These are phyloP conservation scores for Galendromus occidentalis DNA, from an alignment of 1,140 invertebrate genomes.

Conservation along the genomic window DNA sequence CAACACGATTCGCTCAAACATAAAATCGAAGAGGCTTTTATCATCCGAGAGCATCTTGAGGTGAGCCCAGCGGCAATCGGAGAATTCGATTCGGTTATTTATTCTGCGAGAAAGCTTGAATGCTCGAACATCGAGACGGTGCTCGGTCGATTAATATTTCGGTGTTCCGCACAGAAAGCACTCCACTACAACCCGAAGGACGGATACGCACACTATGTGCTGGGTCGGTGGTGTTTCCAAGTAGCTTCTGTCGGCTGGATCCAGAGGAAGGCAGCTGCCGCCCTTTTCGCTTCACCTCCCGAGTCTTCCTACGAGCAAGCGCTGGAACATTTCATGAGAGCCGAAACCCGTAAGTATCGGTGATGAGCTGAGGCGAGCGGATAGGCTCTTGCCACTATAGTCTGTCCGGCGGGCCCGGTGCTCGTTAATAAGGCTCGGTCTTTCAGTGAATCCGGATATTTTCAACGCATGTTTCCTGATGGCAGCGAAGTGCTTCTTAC, in stretches of 20 bases:
- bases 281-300: conserved; percentile 45
- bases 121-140: too few species aligned
- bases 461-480: neutral
- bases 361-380: neutral
- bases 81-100: neutral
- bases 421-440: neutral
- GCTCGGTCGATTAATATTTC: too few species aligned
- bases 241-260: conserved; percentile 40
- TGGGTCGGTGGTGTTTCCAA: neutral
- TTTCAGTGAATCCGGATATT: neutral
- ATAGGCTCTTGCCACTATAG: neutral
- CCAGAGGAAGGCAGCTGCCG: conserved; percentile 46
- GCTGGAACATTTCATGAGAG: conserved; percentile 40
- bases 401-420: neutral
- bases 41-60: neutral
- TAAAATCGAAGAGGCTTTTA: neutral
- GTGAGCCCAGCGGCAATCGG: neutral
- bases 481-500: neutral
- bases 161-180: neutral
- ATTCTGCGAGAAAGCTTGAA: neutral
- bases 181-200: neutral
- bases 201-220: neutral
- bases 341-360: neutral
- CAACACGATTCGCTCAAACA: neutral
- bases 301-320: conserved; percentile 43